These are phyloP conservation scores for Caerostris darwini DNA, from an alignment of 1,140 invertebrate genomes.

Conservation along the genomic window DNA sequence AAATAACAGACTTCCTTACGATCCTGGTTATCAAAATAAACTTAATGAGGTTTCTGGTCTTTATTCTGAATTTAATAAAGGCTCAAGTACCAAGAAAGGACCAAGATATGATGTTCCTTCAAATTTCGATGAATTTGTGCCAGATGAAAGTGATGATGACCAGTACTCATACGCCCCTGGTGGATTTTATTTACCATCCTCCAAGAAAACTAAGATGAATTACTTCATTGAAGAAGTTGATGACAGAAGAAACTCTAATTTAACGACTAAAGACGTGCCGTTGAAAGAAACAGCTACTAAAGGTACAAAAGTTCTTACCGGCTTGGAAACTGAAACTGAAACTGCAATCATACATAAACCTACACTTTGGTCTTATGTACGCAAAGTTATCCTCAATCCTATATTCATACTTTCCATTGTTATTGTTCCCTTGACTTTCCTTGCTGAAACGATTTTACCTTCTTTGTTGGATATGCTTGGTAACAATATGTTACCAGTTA, in stretches of 20 bases:
- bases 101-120: neutral
- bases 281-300: neutral
- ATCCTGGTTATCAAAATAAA: neutral
- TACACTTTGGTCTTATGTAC: neutral
- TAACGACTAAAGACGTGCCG: neutral
- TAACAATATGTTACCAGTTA: conserved; percentile 14
- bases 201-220: neutral
- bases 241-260: neutral
- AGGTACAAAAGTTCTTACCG: conserved; percentile 18
- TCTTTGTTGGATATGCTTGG: neutral
- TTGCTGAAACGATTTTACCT: neutral
- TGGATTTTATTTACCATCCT: conserved; percentile 33
- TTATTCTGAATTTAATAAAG: neutral
- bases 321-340: neutral
- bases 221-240: conserved; percentile 9
- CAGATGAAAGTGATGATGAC: neutral
- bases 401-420: neutral
- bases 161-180: neutral
- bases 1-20: neutral
- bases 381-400: neutral
- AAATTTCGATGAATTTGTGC: conserved; percentile 15
- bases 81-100: neutral
- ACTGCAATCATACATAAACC: neutral
- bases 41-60: neutral
- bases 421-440: neutral